A percentile compares a stretch with the other conserved stretches of the same genome.
phyloP scores from a whole-genome alignment of 2,113 vertebrate species.

The Ophiodon elongatus region DNA sequence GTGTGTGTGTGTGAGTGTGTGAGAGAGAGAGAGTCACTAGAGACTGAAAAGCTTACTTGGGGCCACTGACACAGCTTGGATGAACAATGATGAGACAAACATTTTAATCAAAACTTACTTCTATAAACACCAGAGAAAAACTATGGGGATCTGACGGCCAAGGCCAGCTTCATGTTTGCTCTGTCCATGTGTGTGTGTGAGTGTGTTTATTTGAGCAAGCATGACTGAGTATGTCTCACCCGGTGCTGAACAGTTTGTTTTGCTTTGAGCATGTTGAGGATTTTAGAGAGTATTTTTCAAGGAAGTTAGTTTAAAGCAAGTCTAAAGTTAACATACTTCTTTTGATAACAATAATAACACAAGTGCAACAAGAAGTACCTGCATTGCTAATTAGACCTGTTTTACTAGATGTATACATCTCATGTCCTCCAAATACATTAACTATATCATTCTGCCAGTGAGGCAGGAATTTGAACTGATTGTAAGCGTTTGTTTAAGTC shows the following conservation, averaged over 20 bases:
- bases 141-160: slow-evolving; percentile 39
- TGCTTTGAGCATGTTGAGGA: slow-evolving; percentile 33
- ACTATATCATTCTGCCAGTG: not conserved
- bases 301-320: slow-evolving; percentile 30
- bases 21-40: too few species aligned
- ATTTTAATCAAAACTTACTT: slow-evolving; percentile 53
- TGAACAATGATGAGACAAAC: slow-evolving; percentile 53
- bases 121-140: slow-evolving; percentile 54
- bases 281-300: slow-evolving; percentile 21
- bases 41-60: not conserved
- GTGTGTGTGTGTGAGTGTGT: too few species aligned
- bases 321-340: not conserved
- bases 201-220: slow-evolving; percentile 66
- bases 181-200: slow-evolving; percentile 48
- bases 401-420: not conserved
- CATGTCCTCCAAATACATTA: not conserved
- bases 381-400: not conserved
- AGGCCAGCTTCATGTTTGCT: slow-evolving; percentile 49
- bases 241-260: slow-evolving; percentile 60
- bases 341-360: not conserved
- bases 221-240: slow-evolving; percentile 55
- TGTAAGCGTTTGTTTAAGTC: not conserved
- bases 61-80: slow-evolving; percentile 14
- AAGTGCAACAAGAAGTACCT: not conserved
- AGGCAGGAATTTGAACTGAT: not conserved